phyloP scores from a whole-genome alignment of 2,113 vertebrate genomes.

The Rhabdornis inornatus region DNA sequence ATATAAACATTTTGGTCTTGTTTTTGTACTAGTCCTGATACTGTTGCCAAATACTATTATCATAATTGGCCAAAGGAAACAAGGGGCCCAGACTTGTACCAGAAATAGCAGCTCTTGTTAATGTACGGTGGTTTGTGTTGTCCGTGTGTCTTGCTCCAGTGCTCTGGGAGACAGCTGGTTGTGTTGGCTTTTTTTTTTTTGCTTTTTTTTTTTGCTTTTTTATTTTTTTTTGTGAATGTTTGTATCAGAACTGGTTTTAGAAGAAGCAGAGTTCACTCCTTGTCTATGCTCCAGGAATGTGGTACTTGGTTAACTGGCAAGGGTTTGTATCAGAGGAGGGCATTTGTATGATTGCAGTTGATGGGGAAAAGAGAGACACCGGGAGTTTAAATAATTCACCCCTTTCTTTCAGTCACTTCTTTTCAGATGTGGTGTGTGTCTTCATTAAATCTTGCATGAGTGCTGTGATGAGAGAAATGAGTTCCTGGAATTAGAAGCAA shows the following conservation, averaged over 20 bases:
- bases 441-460: constrained; percentile 8
- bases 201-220: too few species aligned
- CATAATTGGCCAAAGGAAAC: background rate
- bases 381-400: constrained; percentile 17
- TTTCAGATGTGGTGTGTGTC: background rate
- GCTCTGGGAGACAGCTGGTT: background rate
- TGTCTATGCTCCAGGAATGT: background rate
- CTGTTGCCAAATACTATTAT: constrained; percentile 6
- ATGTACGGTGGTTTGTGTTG: background rate
- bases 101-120: constrained; percentile 24
- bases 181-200: background rate
- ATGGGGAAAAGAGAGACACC: background rate
- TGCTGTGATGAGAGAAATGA: background rate
- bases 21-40: background rate
- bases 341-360: background rate
- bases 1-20: background rate
- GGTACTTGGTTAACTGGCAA: background rate
- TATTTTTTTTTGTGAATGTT: background rate
- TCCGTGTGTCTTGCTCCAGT: background rate
- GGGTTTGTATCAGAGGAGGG: background rate
- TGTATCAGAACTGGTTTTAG: background rate
- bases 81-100: background rate
- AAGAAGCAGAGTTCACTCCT: background rate
- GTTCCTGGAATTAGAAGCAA: background rate
- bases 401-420: background rate